Base-by-base conservation (phyloP, 2,888 invertebrate species). In the Chrysotoxum bicinctum region DNA sequence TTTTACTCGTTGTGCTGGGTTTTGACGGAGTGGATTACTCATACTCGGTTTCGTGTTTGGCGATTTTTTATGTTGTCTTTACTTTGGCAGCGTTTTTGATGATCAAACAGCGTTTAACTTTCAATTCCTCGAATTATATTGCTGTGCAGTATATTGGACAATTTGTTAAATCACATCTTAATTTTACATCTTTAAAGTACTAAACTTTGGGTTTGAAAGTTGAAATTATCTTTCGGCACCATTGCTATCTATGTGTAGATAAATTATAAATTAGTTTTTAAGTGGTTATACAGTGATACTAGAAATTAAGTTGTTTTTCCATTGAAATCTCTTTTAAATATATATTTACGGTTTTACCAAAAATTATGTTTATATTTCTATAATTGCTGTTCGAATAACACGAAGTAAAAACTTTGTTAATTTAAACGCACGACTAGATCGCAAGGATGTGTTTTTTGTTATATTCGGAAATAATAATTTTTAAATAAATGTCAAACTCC, bases 1-100 rank as follows among this genome's bases (percentile, higher is more conserved):
- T 96, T 89, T 94, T 98, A 88, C 93, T 98, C 12, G 93, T 94
- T 87, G 93, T 95, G 30, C 94, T 96, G 93, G 95, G 96, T 3
- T 96, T 96, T 94, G 94, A 95, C 4, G 93, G 95, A 45, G 93
- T 94, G 0, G 93, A 94, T 3, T 95, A 95, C 89, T 94, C 95
- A 94, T 89, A 94, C 21, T 95, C 96, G 87, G 92, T 97, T 3
- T 89, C 92, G 0, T 95, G 95, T 4, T 91, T 97, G n/a, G 91
- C 94, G 0, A 94, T 94, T 0, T 97, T 95, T 91, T 96, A 97
- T 90, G 19, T 96, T 0, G 86, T 94, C 0, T 95, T 96, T 90
- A 95, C 96, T 87, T 90, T 94, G 0, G 91, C 94, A 0, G 95
- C 95, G 0, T 97, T 95, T 92, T 94, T 96, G 88, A 92, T 97